phyloP scores from a whole-genome alignment of 2,113 vertebrate species.

The Hystrix brachyura region DNA sequence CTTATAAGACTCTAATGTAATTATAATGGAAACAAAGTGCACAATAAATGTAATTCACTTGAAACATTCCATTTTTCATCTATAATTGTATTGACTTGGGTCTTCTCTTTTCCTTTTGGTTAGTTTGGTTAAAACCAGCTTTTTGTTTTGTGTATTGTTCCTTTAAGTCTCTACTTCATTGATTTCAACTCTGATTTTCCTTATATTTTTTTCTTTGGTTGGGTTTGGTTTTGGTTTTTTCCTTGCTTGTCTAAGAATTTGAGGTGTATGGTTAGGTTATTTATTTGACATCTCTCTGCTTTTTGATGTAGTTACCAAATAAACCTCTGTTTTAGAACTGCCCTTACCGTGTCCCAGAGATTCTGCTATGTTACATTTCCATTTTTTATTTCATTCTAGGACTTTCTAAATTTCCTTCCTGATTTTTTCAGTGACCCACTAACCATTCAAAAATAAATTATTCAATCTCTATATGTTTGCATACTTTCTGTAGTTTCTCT shows the following conservation, averaged over 20 bases:
- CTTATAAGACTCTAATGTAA: too few relatives aligned
- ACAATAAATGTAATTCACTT: too few relatives aligned
- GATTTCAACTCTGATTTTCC: background rate
- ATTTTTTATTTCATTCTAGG: background rate
- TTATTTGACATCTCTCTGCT: background rate
- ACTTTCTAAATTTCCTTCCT: background rate
- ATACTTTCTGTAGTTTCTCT: background rate
- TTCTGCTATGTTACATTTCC: background rate
- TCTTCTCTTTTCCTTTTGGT: background rate
- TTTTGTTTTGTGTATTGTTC: background rate
- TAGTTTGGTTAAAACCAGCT: background rate
- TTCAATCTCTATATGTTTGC: background rate
- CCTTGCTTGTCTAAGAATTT: background rate
- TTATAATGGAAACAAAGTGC: too few relatives aligned
- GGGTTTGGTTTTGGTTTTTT: background rate
- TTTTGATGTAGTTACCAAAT: background rate
- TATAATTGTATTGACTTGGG: background rate
- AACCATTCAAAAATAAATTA: background rate
- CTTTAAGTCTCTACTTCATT: background rate
- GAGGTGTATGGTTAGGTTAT: background rate
- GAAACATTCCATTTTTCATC: too few relatives aligned
- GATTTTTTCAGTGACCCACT: background rate
- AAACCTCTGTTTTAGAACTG: background rate
- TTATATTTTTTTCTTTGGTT: background rate
- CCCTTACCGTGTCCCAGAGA: background rate